Evolutionary conservation across 1,140 invertebrate genomes (phyloP).

Genomic region (Pemphigus obesinymphae): DNA sequence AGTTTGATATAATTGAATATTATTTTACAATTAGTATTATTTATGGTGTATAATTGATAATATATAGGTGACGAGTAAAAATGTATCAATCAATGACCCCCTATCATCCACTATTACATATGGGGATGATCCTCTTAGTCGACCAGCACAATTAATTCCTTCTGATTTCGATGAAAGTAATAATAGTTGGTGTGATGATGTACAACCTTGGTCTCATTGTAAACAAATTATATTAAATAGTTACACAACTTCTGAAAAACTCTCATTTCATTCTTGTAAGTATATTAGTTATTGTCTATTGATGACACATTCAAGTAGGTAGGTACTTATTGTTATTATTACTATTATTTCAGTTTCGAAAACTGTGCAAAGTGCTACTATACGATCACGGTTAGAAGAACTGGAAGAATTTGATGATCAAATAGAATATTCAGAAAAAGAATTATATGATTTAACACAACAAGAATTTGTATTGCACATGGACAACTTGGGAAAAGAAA

Average conservation of each 20-base stretch:
- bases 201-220: constrained; percentile 46
- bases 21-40: too few species aligned
- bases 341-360: constrained; percentile 58
- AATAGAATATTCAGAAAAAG: constrained; percentile 60
- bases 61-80: not conserved
- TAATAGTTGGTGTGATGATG: constrained; percentile 42
- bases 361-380: constrained; percentile 69
- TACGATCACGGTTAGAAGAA: constrained; percentile 85
- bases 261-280: constrained; percentile 9
- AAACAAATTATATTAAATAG: constrained; percentile 47
- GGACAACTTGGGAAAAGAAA: constrained; percentile 82
- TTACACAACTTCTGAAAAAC: constrained; percentile 34
- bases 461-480: constrained; percentile 86
- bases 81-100: not conserved
- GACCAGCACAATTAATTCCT: constrained; percentile 16
- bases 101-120: not conserved
- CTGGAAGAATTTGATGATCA: constrained; percentile 92
- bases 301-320: not conserved
- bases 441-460: constrained; percentile 84
- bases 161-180: constrained; percentile 6
- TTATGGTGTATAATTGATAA: not conserved
- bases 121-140: constrained; percentile 29
- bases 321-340: constrained; percentile 42
- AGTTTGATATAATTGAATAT: not conserved
- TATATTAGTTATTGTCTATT: constrained; percentile 46